phyloP scores from a whole-genome alignment of 2,113 vertebrate genomes.

The Dicerorhinus sumatrensis region DNA sequence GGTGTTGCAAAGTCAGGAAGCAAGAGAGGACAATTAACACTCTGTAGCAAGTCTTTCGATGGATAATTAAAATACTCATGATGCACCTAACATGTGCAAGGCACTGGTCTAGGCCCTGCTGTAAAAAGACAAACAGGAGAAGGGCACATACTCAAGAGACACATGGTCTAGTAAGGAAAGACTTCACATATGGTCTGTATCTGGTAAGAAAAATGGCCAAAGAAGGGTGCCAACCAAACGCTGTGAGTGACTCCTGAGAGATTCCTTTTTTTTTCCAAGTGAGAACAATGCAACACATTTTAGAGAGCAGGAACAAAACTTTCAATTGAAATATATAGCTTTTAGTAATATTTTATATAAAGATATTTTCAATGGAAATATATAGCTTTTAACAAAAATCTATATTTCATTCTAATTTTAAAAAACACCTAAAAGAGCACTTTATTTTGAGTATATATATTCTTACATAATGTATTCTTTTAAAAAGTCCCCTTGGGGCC shows the following conservation, averaged over 20 bases:
- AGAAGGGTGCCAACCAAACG: neutral
- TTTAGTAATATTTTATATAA: neutral
- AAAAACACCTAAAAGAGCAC: neutral
- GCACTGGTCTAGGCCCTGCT: neutral
- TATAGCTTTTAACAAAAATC: neutral
- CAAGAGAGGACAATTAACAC: neutral
- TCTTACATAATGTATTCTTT: constrained; percentile 9
- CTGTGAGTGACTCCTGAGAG: neutral
- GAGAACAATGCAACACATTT: constrained; percentile 5
- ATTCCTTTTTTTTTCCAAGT: neutral
- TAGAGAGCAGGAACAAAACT: constrained; percentile 25
- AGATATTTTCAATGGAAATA: neutral
- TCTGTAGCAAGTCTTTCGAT: neutral
- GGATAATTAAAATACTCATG: neutral
- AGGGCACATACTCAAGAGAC: neutral
- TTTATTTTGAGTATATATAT: neutral
- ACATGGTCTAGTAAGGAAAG: neutral
- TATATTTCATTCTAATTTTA: neutral
- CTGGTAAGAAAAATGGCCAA: neutral
- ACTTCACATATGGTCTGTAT: neutral
- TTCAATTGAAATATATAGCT: neutral
- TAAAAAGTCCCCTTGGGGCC: neutral
- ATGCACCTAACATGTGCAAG: neutral
- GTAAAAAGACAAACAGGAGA: neutral
- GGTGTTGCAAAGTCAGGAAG: neutral